A percentile compares a stretch with the other conserved stretches of the same genome.
phyloP scores from a whole-genome alignment of 2,113 vertebrate genomes.

The Rhinichthys klamathensis region DNA sequence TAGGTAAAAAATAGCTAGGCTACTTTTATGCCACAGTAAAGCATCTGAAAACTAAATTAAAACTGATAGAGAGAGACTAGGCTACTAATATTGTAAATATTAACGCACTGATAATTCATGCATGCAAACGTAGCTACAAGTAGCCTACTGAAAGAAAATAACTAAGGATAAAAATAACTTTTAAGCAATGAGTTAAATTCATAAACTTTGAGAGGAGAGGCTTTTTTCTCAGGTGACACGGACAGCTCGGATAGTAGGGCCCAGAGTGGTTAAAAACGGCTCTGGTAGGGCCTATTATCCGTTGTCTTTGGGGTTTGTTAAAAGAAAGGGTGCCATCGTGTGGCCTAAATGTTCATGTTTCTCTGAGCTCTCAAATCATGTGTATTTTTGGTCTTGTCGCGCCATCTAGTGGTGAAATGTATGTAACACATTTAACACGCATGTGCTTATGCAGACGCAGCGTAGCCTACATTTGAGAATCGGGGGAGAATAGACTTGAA shows the following conservation, averaged over 20 bases:
- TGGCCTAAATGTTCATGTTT: slow-evolving; percentile 3
- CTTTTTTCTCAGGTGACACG: neutral
- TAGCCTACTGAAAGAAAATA: neutral
- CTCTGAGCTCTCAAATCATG: neutral
- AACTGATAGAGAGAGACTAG: neutral
- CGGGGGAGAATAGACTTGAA: no score
- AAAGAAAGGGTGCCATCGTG: slow-evolving; percentile 47
- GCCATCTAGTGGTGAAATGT: slow-evolving; percentile 50
- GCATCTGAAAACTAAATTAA: no score
- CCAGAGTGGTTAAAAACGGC: no score
- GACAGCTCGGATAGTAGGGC: neutral
- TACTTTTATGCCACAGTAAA: neutral
- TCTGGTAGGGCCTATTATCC: neutral
- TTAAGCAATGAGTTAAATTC: neutral
- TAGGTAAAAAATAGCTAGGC: neutral
- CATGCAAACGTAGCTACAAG: neutral
- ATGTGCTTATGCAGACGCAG: neutral
- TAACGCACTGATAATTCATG: neutral
- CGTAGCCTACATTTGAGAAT: neutral
- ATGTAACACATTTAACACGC: neutral
- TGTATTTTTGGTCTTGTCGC: neutral
- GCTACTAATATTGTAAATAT: neutral
- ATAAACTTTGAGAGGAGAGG: neutral
- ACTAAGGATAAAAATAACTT: neutral
- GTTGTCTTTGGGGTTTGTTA: neutral